These are phyloP conservation scores for Aphodius sticticus DNA, from an alignment of 2,888 invertebrate genomes.

Conservation along the genomic window DNA sequence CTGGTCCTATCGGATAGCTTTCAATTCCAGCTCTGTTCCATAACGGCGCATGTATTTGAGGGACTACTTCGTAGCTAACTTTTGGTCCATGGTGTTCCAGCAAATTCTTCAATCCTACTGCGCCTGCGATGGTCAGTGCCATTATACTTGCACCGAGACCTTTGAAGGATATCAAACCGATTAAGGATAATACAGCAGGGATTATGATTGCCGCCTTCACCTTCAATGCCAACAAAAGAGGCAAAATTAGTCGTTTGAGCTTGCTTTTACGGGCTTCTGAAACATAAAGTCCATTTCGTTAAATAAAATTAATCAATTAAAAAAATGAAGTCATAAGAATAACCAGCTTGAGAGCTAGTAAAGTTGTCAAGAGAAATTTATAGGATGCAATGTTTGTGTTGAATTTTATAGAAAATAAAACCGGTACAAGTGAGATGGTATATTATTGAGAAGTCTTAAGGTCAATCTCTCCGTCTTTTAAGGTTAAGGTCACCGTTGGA, in stretches of 20 bases:
- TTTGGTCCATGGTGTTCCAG: slow-evolving; percentile 50
- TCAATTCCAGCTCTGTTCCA: slow-evolving; percentile 52
- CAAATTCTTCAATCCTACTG: slow-evolving; percentile 54
- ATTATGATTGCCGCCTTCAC: slow-evolving; percentile 69
- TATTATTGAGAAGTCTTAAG: too few species aligned
- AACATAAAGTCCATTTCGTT: neutral
- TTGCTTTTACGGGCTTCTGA: slow-evolving; percentile 67
- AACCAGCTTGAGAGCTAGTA: neutral
- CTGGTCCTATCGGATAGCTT: slow-evolving; percentile 40
- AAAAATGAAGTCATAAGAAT: neutral
- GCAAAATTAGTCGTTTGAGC: slow-evolving; percentile 68
- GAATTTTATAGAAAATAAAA: too few species aligned
- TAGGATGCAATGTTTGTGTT: too few species aligned
- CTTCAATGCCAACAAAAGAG: slow-evolving; percentile 69
- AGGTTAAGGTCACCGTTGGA: too few species aligned
- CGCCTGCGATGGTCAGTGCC: slow-evolving; percentile 68
- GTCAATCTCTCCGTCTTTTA: too few species aligned
- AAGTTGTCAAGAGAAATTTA: too few species aligned
- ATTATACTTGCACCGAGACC: slow-evolving; percentile 69
- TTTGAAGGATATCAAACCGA: slow-evolving; percentile 72
- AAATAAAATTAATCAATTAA: slow-evolving; percentile 42
- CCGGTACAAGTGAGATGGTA: too few species aligned
- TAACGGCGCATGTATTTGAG: slow-evolving; percentile 48
- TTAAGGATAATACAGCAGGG: slow-evolving; percentile 67
- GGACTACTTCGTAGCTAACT: slow-evolving; percentile 56